phyloP scores from a whole-genome alignment of 2,797 vertebrate species.

The Darevskia nairensis region DNA sequence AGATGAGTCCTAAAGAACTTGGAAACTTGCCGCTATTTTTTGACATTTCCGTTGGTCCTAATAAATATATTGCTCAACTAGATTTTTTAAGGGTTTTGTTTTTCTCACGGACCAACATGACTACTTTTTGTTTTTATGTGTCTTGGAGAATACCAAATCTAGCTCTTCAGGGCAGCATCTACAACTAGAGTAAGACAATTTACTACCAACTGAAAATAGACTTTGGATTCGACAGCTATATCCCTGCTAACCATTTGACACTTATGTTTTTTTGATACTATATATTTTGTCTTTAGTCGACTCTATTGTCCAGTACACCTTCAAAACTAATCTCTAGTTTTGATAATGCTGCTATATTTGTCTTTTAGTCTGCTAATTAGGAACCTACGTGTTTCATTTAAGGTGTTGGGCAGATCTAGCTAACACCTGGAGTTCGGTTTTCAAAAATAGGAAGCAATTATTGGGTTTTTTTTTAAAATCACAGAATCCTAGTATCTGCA shows the following conservation, averaged over 20 bases:
- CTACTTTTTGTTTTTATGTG: background rate
- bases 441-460: no score
- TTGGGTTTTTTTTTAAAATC: background rate
- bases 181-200: background rate
- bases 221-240: no score
- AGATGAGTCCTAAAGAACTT: background rate
- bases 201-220: no score
- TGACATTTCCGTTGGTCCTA: background rate
- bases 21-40: background rate
- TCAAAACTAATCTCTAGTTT: no score
- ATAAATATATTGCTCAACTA: background rate
- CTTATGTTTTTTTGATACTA: no score
- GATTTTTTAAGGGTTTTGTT: background rate
- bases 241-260: no score
- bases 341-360: no score
- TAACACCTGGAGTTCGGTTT: no score
- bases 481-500: background rate
- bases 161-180: background rate
- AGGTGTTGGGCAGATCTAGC: no score
- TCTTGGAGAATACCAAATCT: no score
- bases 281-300: no score
- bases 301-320: no score
- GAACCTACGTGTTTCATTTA: background rate
- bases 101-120: background rate
- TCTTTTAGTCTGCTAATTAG: background rate